Percentiles rank a stretch among this genome's conserved stretches.
Evolutionary conservation across 2,797 vertebrate species (phyloP).

Genomic region (Meda fulgida): DNA sequence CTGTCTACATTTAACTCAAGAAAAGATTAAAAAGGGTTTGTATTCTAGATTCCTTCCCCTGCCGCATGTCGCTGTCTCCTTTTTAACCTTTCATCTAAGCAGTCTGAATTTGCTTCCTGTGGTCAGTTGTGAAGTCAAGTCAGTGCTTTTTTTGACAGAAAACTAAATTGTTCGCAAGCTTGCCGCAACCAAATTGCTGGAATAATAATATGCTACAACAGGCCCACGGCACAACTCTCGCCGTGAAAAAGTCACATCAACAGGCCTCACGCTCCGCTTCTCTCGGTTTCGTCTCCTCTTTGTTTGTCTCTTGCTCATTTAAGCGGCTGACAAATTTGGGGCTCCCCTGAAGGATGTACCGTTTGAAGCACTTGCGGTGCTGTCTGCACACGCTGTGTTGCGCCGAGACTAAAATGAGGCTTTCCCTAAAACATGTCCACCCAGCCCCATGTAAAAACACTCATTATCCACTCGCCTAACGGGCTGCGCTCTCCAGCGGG

Average conservation of each 20-base stretch:
- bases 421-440: slow-evolving; percentile 79
- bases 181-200: slow-evolving; percentile 56
- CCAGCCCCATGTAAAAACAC: slow-evolving; percentile 76
- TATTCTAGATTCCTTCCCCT: not conserved
- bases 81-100: not conserved
- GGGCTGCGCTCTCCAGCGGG: slow-evolving; percentile 68
- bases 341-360: slow-evolving; percentile 54
- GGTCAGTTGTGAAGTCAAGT: slow-evolving; percentile 24
- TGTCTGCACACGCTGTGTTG: slow-evolving; percentile 51
- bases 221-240: slow-evolving; percentile 40
- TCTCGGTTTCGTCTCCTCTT: slow-evolving; percentile 57
- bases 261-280: slow-evolving; percentile 53
- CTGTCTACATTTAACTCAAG: slow-evolving; percentile 3
- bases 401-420: slow-evolving; percentile 59
- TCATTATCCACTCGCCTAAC: slow-evolving; percentile 74
- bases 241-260: slow-evolving; percentile 48
- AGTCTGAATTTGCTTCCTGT: slow-evolving; percentile 10
- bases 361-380: not conserved
- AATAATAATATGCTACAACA: slow-evolving; percentile 62
- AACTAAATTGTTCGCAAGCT: slow-evolving; percentile 49
- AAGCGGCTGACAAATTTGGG: slow-evolving; percentile 55
- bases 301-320: slow-evolving; percentile 43
- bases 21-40: not conserved
- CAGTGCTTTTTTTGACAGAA: slow-evolving; percentile 9
- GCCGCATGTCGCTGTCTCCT: not conserved